Conservation (phyloP, 2,797 vertebrate species). For the Myotis myotis region DNA sequence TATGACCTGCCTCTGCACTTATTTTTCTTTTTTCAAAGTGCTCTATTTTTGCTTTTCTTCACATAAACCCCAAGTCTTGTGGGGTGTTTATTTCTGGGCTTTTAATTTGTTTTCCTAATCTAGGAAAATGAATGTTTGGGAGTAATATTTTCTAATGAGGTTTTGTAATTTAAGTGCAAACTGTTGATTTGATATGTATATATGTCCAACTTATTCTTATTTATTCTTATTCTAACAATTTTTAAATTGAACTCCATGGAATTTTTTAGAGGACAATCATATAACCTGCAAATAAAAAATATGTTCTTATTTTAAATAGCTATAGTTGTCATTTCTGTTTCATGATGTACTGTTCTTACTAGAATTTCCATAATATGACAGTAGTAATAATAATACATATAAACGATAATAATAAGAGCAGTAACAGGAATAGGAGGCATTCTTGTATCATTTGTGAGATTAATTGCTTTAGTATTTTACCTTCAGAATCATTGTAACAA, state of each 20-base stretch:
- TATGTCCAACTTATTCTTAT: neutral
- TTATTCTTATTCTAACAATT: neutral
- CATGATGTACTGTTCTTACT: neutral
- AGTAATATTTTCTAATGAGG: neutral
- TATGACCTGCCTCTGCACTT: neutral
- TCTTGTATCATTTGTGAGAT: neutral
- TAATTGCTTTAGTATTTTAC: neutral
- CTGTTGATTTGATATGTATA: neutral
- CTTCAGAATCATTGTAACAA: neutral
- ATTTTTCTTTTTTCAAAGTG: neutral
- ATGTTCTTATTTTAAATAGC: neutral
- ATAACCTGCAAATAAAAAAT: neutral
- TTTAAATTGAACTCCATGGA: neutral
- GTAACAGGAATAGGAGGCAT: neutral
- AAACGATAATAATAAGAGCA: neutral
- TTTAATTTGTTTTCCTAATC: neutral
- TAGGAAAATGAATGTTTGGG: neutral
- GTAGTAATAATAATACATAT: neutral
- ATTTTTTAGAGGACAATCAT: neutral
- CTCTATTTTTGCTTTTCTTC: neutral
- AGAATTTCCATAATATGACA: neutral
- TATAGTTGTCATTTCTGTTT: neutral
- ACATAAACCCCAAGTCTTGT: neutral
- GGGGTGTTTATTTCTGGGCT: neutral
- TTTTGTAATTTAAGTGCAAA: neutral